phyloP scores from a whole-genome alignment of 2,888 invertebrate genomes.

The Drosophila mettleri region DNA sequence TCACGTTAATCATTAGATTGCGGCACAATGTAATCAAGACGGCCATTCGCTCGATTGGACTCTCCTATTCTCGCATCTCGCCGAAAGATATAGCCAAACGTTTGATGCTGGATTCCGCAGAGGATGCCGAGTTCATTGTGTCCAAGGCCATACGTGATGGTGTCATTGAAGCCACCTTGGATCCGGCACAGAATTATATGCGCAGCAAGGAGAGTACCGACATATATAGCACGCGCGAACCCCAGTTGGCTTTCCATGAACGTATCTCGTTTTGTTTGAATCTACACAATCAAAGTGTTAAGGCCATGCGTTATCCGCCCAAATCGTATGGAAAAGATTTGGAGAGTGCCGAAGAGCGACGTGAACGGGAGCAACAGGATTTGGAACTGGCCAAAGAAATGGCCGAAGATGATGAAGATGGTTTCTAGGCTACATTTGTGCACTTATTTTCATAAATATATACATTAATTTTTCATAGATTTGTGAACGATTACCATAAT shows the following conservation, averaged over 20 bases:
- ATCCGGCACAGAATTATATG: slow-evolving; percentile 98
- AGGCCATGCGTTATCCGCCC: slow-evolving; percentile 99
- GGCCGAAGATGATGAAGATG: slow-evolving; percentile 99
- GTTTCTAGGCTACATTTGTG: slow-evolving; percentile 86
- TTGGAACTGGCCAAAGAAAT: slow-evolving; percentile 99
- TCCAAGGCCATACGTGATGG: slow-evolving; percentile 99
- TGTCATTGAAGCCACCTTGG: slow-evolving; percentile 98
- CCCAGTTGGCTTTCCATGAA: slow-evolving; percentile 97
- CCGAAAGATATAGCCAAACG: slow-evolving; percentile 97
- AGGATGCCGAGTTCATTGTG: slow-evolving; percentile 99
- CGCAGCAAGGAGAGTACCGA: slow-evolving; percentile 98
- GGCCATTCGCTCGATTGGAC: slow-evolving; percentile 97
- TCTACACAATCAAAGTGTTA: slow-evolving; percentile 99
- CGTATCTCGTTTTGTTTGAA: slow-evolving; percentile 98
- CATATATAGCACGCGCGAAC: slow-evolving; percentile 98
- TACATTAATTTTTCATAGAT: slow-evolving; percentile 43
- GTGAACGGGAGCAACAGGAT: slow-evolving; percentile 98
- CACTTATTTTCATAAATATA: slow-evolving; percentile 20
- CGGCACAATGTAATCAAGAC: slow-evolving; percentile 99
- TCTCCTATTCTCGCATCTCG: slow-evolving; percentile 98
- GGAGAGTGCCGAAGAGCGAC: slow-evolving; percentile 97
- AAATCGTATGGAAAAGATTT: slow-evolving; percentile 99
- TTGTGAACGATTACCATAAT: slow-evolving; percentile 48
- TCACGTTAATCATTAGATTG: slow-evolving; percentile 96
- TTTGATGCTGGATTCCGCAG: slow-evolving; percentile 96